These are phyloP conservation scores for Sisyra terminalis DNA, from an alignment of 2,888 invertebrate species.

Conservation along the genomic window DNA sequence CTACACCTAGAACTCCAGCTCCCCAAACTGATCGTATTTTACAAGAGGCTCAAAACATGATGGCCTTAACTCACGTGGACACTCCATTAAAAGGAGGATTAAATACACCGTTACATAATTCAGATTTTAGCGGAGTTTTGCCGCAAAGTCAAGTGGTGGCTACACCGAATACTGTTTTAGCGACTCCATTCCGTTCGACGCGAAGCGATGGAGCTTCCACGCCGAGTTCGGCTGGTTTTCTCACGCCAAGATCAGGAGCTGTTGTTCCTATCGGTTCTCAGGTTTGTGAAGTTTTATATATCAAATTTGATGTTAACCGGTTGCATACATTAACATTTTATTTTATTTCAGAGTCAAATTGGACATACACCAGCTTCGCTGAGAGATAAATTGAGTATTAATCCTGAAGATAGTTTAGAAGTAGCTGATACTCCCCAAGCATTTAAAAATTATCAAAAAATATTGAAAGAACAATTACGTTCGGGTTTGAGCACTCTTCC, in stretches of 20 bases:
- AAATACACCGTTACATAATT: constrained; percentile 83
- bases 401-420: constrained; percentile 66
- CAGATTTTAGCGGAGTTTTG: constrained; percentile 72
- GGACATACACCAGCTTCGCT: constrained; percentile 54
- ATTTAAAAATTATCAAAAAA: constrained; percentile 49
- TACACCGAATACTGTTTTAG: constrained; percentile 83
- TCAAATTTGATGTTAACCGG: no score
- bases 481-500: constrained; percentile 70
- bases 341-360: constrained; percentile 10
- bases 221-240: constrained; percentile 42
- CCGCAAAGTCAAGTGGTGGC: constrained; percentile 54
- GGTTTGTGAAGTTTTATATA: no score
- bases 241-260: constrained; percentile 34
- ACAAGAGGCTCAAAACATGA: constrained; percentile 96
- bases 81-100: constrained; percentile 92
- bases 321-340: background rate
- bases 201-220: constrained; percentile 46
- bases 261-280: constrained; percentile 24
- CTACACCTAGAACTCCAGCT: constrained; percentile 75
- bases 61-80: constrained; percentile 95
- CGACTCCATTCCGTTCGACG: constrained; percentile 66
- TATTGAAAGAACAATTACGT: constrained; percentile 54
- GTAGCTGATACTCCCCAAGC: constrained; percentile 54
- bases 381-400: constrained; percentile 89
- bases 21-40: constrained; percentile 66